Base-by-base conservation (phyloP, 2,797 vertebrate genomes). In the Helicolenus hilgendorfi region DNA sequence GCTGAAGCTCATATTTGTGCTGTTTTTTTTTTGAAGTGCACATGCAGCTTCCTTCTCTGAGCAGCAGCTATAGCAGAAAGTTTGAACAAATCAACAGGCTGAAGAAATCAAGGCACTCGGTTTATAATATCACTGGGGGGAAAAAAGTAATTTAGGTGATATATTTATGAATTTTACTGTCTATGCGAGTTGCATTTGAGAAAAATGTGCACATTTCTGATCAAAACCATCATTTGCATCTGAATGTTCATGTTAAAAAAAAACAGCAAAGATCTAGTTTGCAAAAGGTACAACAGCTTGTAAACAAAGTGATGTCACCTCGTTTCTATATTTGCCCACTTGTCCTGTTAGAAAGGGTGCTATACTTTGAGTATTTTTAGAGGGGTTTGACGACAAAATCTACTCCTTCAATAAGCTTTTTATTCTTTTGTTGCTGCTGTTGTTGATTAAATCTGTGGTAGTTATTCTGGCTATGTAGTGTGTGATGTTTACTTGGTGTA, bases 81-180 rank as follows among this genome's bases (percentile, higher is more conserved):
- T 94, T 94, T 87, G 68, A 69, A 18, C 38, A 93, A 89, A 90
- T 95, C 94, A 96, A 95, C 92, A 92, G 94, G 93, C 94, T 92
- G 90, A n/a, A 82, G 41, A 76, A 85, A 72, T 77, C 24, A 58
- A 38, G 72, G 35, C 56, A 78, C 22, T n/a, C 0, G 20, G 35
- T 55, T 84, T 65, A 14, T 68, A 20, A 7, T 7, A 10, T 11
- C 20, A 24, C 5, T 4, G 4, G 11, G 38, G 53, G 3, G 20
- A 15, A 31, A 58, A 24, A 11, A 67, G 8, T 62, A 1, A 64
- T 55, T 64, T 8, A 8, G 11, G 11, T 8, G 20, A 53, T 20
- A 2, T 22, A 11, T 56, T 33, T 55, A 14, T 31, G 27, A 27
- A 10, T 15, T 38, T 5, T 9, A 11, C 7, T 45, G 22, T 20